Conservation (phyloP, 1,140 invertebrate genomes). For the Drosophila gunungcola region DNA sequence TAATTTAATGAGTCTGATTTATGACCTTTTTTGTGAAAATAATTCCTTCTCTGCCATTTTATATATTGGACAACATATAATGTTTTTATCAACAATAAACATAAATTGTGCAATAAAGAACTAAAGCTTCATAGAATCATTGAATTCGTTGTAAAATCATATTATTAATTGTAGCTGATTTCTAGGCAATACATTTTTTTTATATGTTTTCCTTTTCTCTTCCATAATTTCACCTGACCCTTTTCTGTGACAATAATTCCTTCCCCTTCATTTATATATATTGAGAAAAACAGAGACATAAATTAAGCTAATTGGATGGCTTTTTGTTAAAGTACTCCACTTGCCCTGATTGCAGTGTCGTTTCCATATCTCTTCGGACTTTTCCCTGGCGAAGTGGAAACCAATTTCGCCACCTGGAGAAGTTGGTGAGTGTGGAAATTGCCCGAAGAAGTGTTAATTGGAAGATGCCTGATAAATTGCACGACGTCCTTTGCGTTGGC, state of each 20-base stretch:
- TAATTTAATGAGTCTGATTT: too few species aligned
- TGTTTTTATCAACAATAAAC: too few species aligned
- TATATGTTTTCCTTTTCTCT: too few species aligned
- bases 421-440: slow-evolving; percentile 17
- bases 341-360: slow-evolving; percentile 15
- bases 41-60: too few species aligned
- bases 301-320: slow-evolving; percentile 42
- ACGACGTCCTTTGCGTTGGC: slow-evolving; percentile 22
- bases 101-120: too few species aligned
- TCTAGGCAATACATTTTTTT: too few species aligned
- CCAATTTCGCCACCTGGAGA: neutral
- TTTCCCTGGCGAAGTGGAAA: slow-evolving; percentile 1
- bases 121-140: too few species aligned
- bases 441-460: slow-evolving; percentile 58
- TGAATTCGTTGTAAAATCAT: too few species aligned
- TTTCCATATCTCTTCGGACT: slow-evolving; percentile 5
- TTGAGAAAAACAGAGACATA: slow-evolving; percentile 20
- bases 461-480: slow-evolving; percentile 47
- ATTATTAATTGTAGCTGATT: too few species aligned
- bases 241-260: neutral
- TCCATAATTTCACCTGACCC: too few species aligned
- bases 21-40: too few species aligned
- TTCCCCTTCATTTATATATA: neutral
- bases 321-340: slow-evolving; percentile 5
- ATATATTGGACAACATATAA: too few species aligned